Percentiles rank a stretch among this genome's conserved stretches.
Evolutionary conservation across 2,797 vertebrate genomes (phyloP).

Genomic region (Semotilus atromaculatus): DNA sequence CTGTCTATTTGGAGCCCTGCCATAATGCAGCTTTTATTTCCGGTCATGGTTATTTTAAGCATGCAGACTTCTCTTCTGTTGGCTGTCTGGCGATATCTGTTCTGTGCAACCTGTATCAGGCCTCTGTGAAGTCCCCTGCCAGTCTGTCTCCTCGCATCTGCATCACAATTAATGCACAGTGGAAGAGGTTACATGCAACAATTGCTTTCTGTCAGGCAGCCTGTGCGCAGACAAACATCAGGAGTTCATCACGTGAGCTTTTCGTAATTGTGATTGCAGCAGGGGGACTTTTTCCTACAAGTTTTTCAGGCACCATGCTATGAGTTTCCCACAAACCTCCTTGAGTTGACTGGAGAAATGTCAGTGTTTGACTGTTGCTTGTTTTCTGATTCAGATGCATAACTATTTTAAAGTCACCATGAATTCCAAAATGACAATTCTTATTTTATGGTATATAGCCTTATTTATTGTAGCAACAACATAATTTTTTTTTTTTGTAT

Average conservation of each 20-base stretch:
- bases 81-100: not conserved
- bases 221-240: not conserved
- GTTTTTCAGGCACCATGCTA: too few relatives aligned
- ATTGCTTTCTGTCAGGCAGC: not conserved
- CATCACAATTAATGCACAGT: constrained; percentile 40
- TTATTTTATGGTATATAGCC: too few relatives aligned
- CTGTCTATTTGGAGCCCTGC: not conserved
- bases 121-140: not conserved
- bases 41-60: not conserved
- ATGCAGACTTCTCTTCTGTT: not conserved
- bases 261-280: not conserved
- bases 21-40: not conserved
- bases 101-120: constrained; percentile 14
- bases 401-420: not conserved
- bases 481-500: too few relatives aligned
- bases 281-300: not conserved
- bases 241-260: not conserved
- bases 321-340: not conserved
- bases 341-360: not conserved
- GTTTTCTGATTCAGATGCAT: not conserved
- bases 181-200: not conserved
- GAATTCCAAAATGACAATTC: too few relatives aligned
- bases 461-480: too few relatives aligned
- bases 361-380: not conserved
- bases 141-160: constrained; percentile 53